Conservation (phyloP, 2,888 invertebrate genomes). For the Merodon equestris region DNA sequence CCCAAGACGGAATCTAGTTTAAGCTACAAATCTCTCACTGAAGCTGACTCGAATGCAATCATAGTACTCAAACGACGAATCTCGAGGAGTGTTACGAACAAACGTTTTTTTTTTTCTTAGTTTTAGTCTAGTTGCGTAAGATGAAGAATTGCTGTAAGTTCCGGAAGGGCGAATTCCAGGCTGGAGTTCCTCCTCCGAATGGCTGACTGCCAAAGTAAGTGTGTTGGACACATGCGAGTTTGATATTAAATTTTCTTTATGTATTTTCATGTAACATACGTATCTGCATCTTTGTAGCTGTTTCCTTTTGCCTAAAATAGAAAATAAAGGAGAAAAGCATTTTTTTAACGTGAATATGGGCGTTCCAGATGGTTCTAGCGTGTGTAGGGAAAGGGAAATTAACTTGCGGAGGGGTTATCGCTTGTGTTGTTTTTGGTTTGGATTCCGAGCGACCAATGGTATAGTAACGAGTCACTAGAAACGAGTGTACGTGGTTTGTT, state of each 20-base stretch:
- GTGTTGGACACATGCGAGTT: slow-evolving; percentile 39
- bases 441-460: slow-evolving; percentile 5
- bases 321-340: slow-evolving; percentile 37
- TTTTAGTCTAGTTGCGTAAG: slow-evolving; percentile 49
- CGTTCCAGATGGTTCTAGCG: slow-evolving; percentile 20
- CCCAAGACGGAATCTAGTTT: neutral
- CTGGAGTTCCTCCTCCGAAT: slow-evolving; percentile 4
- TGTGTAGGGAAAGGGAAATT: neutral
- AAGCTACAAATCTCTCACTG: slow-evolving; percentile 10
- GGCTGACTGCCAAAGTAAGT: slow-evolving; percentile 56
- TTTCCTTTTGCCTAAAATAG: slow-evolving; percentile 36
- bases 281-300: slow-evolving; percentile 14
- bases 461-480: slow-evolving; percentile 13
- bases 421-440: neutral
- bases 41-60: slow-evolving; percentile 39
- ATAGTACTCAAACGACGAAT: slow-evolving; percentile 53
- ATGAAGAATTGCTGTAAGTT: slow-evolving; percentile 43
- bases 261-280: slow-evolving; percentile 38
- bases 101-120: slow-evolving; percentile 41
- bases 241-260: slow-evolving; percentile 18
- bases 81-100: slow-evolving; percentile 56
- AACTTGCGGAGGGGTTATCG: slow-evolving; percentile 48
- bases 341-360: slow-evolving; percentile 52
- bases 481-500: slow-evolving; percentile 8
- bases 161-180: slow-evolving; percentile 10